phyloP scores from a whole-genome alignment of 2,888 invertebrate species.

The Metacarcinus magister region DNA sequence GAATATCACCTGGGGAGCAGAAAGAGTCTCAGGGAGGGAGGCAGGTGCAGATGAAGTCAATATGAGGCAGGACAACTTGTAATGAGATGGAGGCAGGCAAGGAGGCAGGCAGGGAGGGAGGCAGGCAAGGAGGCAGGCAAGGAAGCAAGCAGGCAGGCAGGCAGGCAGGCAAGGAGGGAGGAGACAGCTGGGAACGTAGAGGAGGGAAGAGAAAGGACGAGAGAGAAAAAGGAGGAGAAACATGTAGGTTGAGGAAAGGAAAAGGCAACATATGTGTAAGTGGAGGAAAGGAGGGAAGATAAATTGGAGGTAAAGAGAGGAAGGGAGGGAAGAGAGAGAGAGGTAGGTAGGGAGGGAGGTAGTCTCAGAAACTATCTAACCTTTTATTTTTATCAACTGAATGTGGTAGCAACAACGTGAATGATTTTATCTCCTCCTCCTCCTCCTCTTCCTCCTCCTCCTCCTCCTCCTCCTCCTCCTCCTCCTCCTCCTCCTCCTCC shows the following conservation, averaged over 20 bases:
- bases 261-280: neutral
- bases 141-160: neutral
- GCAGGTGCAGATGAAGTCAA: conserved; percentile 33
- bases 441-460: too few species aligned
- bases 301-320: neutral
- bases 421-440: too few species aligned
- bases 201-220: neutral
- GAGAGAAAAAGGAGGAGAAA: neutral
- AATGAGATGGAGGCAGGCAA: conserved; percentile 23
- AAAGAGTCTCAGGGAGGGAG: neutral
- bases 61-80: conserved; percentile 14
- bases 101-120: neutral
- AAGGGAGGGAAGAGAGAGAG: neutral
- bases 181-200: neutral
- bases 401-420: neutral
- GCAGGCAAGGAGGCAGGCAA: neutral
- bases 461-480: conserved; percentile 18
- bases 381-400: neutral
- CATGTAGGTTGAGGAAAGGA: neutral
- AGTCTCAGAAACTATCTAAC: neutral
- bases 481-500: conserved; percentile 14
- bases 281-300: neutral
- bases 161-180: neutral
- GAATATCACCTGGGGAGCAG: neutral
- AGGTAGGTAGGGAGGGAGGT: neutral